Evolutionary conservation across 1,140 invertebrate genomes (phyloP).

Genomic region (Pseudomyrmex flavicornis): DNA sequence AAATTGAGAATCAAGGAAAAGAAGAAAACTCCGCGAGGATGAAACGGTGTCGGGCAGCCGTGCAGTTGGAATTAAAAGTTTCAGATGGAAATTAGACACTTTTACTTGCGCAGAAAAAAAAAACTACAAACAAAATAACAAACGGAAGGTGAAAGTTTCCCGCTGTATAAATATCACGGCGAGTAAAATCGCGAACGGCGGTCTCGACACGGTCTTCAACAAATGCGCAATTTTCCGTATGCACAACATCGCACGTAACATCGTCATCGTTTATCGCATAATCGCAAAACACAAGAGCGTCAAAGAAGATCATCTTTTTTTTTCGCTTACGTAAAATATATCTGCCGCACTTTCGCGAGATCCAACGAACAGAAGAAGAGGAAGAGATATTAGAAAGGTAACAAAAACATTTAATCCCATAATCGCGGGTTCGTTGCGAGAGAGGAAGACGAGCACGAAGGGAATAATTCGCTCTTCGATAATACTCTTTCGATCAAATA

Average conservation of each 20-base stretch:
- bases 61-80: not conserved
- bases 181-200: not conserved
- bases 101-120: not conserved
- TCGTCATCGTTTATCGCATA: not conserved
- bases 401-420: too few species aligned
- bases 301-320: too few species aligned
- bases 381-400: too few species aligned
- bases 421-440: too few species aligned
- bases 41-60: not conserved
- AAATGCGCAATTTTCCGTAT: not conserved
- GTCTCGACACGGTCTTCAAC: not conserved
- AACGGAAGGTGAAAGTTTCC: not conserved
- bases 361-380: too few species aligned
- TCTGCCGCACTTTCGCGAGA: too few species aligned
- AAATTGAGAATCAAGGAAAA: not conserved
- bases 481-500: too few species aligned
- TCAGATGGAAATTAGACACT: not conserved
- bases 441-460: too few species aligned
- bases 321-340: too few species aligned
- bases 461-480: too few species aligned
- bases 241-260: not conserved
- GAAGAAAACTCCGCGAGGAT: not conserved
- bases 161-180: too few species aligned
- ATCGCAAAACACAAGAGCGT: slow-evolving; percentile 6
- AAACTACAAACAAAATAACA: not conserved